Base-by-base conservation (phyloP, 30 jellyfish, hydroid and myxozoan genomes). In the Aurelia aurita region DNA sequence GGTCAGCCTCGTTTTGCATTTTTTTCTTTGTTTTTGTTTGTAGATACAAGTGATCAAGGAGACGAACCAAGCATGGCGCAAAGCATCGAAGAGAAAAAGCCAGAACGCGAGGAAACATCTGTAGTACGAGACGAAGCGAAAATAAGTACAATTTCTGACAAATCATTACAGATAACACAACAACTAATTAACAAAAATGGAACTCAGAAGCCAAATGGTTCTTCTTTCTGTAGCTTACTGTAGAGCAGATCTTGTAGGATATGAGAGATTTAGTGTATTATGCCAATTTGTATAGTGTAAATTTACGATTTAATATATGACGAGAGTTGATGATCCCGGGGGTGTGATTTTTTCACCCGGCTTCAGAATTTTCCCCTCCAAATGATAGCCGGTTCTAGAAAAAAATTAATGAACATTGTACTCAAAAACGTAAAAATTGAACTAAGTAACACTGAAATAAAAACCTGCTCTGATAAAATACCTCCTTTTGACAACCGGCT, bases 121-220 rank as follows among this genome's bases (percentile, higher is more conserved):
- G 34, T 39, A 16, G 22, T 35, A 44, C 18, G 69, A 39, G 31
- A 71, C 39, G 15, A 43, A 71, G 69, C 84, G 3, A 71, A 71
- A 25, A 35, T 71, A 4, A 71, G 84, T 29, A 71, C 67, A 18
- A 43, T 35, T 11, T 71, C 84, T 16, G 67, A 31, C 20, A 46
- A 71, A n/a, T 71, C 84, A 18, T 22, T 71, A 10, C 68, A 71
- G 27, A 71, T 32, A 45, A 57, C 57, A 45, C 67, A 35, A 4
- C 39, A 16, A 25, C 15, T 29, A n/a, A 51, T 32, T n/a, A 46
- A 18, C 15, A 45, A 31, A 23, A 45, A 71, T 20, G 46, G 47
- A 1, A 20, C 69, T 2, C 11, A 57, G 16, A 71, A 46, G 21
- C 69, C 25, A 14, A 39, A 45, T 9, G 69, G 84, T 35, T 35